Percentiles rank a stretch among this genome's conserved stretches.
phyloP scores from a whole-genome alignment of 2,888 invertebrate species.

The Charanyca ferruginea region DNA sequence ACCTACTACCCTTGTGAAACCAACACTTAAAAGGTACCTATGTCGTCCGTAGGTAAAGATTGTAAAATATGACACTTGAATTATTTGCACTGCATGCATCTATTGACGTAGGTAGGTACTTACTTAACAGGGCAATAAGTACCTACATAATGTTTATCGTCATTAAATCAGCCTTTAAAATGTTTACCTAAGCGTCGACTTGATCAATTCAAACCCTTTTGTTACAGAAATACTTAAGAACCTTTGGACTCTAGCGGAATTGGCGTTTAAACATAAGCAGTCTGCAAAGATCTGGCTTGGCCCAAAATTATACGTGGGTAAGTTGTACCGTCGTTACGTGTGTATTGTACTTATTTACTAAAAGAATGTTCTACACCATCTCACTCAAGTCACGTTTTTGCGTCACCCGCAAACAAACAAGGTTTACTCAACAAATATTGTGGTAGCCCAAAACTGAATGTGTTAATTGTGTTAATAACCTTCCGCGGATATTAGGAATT shows the following conservation, averaged over 20 bases:
- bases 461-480: constrained; percentile 20
- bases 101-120: constrained; percentile 44
- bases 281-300: constrained; percentile 84
- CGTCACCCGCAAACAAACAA: constrained; percentile 37
- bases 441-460: background rate
- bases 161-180: constrained; percentile 23
- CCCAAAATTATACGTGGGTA: constrained; percentile 83
- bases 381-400: constrained; percentile 20
- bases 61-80: constrained; percentile 30
- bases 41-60: constrained; percentile 14
- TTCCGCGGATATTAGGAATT: constrained; percentile 1
- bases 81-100: constrained; percentile 40
- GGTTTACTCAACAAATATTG: constrained; percentile 32
- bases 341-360: constrained; percentile 6
- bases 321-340: constrained; percentile 47
- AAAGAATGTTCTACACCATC: constrained; percentile 11
- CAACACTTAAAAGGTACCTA: constrained; percentile 5
- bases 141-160: constrained; percentile 24
- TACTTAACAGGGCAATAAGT: constrained; percentile 38
- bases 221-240: constrained; percentile 81
- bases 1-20: constrained; percentile 8
- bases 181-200: constrained; percentile 25
- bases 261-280: constrained; percentile 75
- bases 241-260: constrained; percentile 73
- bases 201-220: constrained; percentile 40